Evolutionary conservation across 2,797 vertebrate species (phyloP), one percentile per base, ranked within the genome.

Genomic region (Tarsius wallacei): DNA sequence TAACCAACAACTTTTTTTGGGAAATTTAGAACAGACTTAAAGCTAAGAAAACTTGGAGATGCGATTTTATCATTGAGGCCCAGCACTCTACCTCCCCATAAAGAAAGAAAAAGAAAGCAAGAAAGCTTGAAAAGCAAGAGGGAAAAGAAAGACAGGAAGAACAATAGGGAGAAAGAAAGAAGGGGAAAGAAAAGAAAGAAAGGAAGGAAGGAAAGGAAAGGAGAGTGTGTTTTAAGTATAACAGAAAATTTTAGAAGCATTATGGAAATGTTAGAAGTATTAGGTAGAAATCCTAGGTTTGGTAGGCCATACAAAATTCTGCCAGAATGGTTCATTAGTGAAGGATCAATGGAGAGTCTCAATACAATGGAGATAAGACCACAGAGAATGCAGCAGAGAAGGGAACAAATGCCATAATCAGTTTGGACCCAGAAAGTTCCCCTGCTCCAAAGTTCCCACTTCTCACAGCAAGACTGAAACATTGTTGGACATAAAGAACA

Each of bases 11-110:
- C 12, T 6, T 26, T 73, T 47, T 21, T n/a, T 16, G 4, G 24
- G 31, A 57, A 78, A 78, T 59, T 71, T 51, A 64, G 76, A 96
- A 82, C 12, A 92, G n/a, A 49, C 3, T 63, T 47, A 91, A 93
- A 91, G n/a, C 61, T 71, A 91, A 81, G 2, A 26, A 61, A 92
- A 47, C 24, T 31, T 59, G 36, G 85, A 73, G 2, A 28, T 59
- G 0, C 14, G 71, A 49, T 82, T 61, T 66, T 26, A 81, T 2
- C 21, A 82, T 85, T 88, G 42, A 84, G 70, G 16, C 19, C 28
- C 53, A 74, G 42, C 36, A 86, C 7, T 59, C 49, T 16, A 42
- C 0, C 59, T 2, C 17, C 24, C n/a, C 9, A 49, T 36, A 49
- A 15, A 13, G 3, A 49, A 42, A 47, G 36, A 70, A 70, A 26